A percentile compares a stretch with the other conserved stretches of the same genome.
Evolutionary conservation across 2,888 invertebrate genomes (phyloP).

Genomic region (Tenthredo livida): DNA sequence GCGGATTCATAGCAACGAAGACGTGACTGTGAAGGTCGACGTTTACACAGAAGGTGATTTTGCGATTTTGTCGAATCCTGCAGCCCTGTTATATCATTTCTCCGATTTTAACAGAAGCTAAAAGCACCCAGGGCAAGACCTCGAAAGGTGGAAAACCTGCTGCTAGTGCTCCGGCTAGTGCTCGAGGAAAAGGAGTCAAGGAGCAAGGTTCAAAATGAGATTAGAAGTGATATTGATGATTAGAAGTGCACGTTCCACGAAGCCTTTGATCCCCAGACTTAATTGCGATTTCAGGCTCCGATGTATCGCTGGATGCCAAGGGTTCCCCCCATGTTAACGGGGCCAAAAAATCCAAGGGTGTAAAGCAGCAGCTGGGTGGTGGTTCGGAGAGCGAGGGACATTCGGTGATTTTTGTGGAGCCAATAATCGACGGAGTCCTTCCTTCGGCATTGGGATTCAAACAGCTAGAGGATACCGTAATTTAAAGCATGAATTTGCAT

Average conservation of each 20-base stretch:
- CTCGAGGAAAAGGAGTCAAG: slow-evolving; percentile 53
- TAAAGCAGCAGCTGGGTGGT: slow-evolving; percentile 59
- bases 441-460: slow-evolving; percentile 66
- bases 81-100: not conserved
- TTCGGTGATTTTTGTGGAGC: slow-evolving; percentile 66
- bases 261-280: not conserved
- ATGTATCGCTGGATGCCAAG: slow-evolving; percentile 5
- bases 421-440: slow-evolving; percentile 61
- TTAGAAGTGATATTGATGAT: not conserved
- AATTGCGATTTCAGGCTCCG: slow-evolving; percentile 4
- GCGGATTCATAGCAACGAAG: slow-evolving; percentile 55
- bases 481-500: not conserved
- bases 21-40: slow-evolving; percentile 57
- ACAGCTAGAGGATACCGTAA: slow-evolving; percentile 65
- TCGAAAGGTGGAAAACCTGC: slow-evolving; percentile 53
- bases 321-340: not conserved
- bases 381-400: slow-evolving; percentile 58
- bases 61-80: not conserved
- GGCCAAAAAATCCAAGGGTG: slow-evolving; percentile 56
- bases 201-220: slow-evolving; percentile 7
- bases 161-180: slow-evolving; percentile 58
- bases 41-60: slow-evolving; percentile 57
- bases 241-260: not conserved
- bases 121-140: slow-evolving; percentile 32
- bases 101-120: not conserved